phyloP scores from a whole-genome alignment of 2,888 invertebrate species.

The Drosophila maculinotata region DNA sequence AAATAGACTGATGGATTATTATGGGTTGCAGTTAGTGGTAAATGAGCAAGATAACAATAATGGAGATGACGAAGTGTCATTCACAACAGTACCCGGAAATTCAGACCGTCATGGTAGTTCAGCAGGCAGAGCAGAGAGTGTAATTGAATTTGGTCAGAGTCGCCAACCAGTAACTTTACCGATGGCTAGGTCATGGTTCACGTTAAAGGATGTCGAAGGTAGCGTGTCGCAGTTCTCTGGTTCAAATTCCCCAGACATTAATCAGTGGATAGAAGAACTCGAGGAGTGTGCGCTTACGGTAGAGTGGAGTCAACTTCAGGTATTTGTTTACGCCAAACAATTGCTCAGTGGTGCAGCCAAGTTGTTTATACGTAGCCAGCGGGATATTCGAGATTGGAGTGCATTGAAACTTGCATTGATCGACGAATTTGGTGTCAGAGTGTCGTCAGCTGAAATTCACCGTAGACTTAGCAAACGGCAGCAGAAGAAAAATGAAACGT shows the following conservation, averaged over 20 bases:
- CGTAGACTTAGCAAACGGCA: neutral
- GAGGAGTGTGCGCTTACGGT: neutral
- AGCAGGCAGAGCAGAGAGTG: too few relatives aligned
- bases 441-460: constrained; percentile 1
- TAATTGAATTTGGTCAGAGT: too few relatives aligned
- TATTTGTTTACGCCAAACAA: neutral
- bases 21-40: neutral
- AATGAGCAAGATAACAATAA: neutral
- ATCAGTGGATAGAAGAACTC: neutral
- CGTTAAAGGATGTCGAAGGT: neutral
- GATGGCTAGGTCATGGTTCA: constrained; percentile 1
- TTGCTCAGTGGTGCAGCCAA: constrained; percentile 1
- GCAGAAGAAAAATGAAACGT: neutral
- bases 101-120: too few relatives aligned
- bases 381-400: neutral
- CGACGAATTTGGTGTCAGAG: neutral
- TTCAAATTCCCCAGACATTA: neutral
- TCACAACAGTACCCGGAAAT: too few relatives aligned
- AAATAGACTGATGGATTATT: neutral
- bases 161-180: too few relatives aligned
- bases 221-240: neutral
- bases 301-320: neutral
- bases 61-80: too few relatives aligned
- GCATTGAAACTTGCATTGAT: neutral
- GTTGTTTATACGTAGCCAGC: neutral